Evolutionary conservation across 2,113 vertebrate genomes (phyloP).

Genomic region (Ramphastos sulfuratus): DNA sequence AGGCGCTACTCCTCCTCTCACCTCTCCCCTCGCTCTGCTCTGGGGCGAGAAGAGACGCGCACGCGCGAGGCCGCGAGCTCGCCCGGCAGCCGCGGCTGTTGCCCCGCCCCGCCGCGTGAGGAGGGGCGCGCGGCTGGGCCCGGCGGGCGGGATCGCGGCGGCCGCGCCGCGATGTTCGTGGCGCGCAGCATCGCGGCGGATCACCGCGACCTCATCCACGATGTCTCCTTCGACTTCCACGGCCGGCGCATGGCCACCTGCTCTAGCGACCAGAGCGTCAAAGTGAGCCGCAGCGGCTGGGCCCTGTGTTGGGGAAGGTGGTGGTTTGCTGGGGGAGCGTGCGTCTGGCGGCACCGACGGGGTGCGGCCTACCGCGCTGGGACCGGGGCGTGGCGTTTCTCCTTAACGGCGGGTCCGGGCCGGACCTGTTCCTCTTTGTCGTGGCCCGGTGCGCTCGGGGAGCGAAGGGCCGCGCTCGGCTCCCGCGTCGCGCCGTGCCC

Average conservation of each 20-base stretch:
- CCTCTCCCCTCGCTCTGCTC: neutral
- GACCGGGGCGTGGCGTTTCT: neutral
- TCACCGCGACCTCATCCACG: constrained; percentile 95
- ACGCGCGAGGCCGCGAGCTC: neutral
- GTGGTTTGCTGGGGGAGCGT: no score
- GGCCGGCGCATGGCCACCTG: constrained; percentile 97
- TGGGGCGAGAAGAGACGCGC: neutral
- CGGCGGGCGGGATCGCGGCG: neutral
- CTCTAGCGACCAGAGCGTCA: constrained; percentile 97
- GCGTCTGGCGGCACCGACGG: neutral
- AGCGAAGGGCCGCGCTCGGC: no score
- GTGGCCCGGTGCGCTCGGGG: no score
- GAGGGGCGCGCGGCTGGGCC: neutral
- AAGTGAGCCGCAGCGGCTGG: constrained; percentile 73
- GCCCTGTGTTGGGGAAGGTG: neutral
- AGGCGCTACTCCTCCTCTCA: neutral
- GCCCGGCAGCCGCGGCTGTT: no score
- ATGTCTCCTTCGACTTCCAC: constrained; percentile 97
- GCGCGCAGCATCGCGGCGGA: constrained; percentile 92
- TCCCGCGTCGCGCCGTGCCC: no score
- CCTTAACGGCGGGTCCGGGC: no score
- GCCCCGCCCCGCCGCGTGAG: neutral
- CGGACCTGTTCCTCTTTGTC: no score
- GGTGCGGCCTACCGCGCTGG: neutral
- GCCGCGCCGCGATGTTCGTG: constrained; percentile 82